phyloP scores from a whole-genome alignment of 2,113 vertebrate genomes.

The Lepisosteus osseus region DNA sequence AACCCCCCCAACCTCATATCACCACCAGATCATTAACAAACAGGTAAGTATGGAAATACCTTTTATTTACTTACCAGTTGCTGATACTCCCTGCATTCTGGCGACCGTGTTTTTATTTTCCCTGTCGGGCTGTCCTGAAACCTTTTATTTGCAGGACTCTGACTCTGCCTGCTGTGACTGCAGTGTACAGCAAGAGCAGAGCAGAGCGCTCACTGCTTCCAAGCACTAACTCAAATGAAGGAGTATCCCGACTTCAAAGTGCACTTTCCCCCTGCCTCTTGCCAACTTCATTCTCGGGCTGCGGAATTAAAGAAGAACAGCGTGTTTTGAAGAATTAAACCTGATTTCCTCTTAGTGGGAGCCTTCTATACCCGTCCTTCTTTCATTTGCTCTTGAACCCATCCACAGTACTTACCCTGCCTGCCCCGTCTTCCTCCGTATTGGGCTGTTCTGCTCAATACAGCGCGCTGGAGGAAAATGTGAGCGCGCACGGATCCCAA shows the following conservation, averaged over 20 bases:
- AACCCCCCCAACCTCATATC: too few relatives aligned
- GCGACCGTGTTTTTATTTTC: conserved; percentile 33
- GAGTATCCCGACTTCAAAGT: conserved; percentile 37
- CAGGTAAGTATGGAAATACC: not conserved
- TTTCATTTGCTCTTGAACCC: conserved; percentile 13
- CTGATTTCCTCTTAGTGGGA: not conserved
- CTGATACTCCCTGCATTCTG: conserved; percentile 60
- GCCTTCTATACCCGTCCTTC: conserved; percentile 5
- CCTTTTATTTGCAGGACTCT: conserved; percentile 4
- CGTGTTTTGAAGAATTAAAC: not conserved
- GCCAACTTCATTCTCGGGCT: conserved; percentile 13
- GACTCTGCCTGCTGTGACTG: too few relatives aligned
- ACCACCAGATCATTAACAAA: too few relatives aligned
- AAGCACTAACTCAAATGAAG: conserved; percentile 14
- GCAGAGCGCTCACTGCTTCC: conserved; percentile 2
- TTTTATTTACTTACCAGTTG: conserved; percentile 48
- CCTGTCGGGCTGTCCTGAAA: conserved; percentile 29
- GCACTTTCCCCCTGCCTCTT: conserved; percentile 26
- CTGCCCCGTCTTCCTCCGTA: not conserved
- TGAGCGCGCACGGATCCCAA: not conserved
- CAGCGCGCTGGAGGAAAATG: not conserved
- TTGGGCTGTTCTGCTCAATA: too few relatives aligned
- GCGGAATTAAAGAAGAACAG: conserved; percentile 8
- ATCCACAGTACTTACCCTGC: not conserved
- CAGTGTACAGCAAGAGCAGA: not conserved